Evolutionary conservation across 2,888 invertebrate genomes (phyloP).

Genomic region (Pyrgus malvae): DNA sequence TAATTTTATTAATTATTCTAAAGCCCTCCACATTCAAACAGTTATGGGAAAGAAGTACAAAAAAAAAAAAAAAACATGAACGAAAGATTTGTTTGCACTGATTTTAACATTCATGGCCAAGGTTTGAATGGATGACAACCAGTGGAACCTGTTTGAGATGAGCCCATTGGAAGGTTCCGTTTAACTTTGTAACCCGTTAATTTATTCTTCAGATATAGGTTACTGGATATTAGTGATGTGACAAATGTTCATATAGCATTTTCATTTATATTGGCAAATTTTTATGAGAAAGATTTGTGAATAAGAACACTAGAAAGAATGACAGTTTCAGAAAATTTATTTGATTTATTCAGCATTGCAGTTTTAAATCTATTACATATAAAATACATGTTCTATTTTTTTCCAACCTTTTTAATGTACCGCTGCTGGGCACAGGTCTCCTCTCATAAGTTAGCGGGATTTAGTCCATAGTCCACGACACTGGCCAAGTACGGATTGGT

Average conservation of each 20-base stretch:
- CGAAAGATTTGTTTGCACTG: slow-evolving; percentile 29
- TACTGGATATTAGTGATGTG: slow-evolving; percentile 9
- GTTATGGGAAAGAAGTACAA: background rate
- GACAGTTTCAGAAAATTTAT: too few species aligned
- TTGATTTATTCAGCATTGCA: too few species aligned
- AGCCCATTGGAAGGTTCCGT: slow-evolving; percentile 16
- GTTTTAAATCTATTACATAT: too few species aligned
- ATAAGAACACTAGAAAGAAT: too few species aligned
- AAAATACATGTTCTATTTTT: too few species aligned
- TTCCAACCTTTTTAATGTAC: too few species aligned
- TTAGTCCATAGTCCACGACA: too few species aligned
- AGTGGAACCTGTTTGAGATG: slow-evolving; percentile 30
- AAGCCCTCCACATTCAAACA: background rate
- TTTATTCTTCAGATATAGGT: slow-evolving; percentile 15
- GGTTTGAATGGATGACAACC: slow-evolving; percentile 28
- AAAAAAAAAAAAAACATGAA: background rate
- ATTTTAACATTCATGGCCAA: slow-evolving; percentile 28
- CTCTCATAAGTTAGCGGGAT: background rate
- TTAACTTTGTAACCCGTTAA: slow-evolving; percentile 18
- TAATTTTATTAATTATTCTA: slow-evolving; percentile 1
- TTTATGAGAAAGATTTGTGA: too few species aligned
- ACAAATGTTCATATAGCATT: too few species aligned
- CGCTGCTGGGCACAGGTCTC: too few species aligned
- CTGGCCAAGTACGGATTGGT: too few species aligned
- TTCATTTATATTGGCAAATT: too few species aligned